These are phyloP conservation scores for Phyto melanocephala DNA, from an alignment of 2,888 invertebrate genomes.

Conservation along the genomic window DNA sequence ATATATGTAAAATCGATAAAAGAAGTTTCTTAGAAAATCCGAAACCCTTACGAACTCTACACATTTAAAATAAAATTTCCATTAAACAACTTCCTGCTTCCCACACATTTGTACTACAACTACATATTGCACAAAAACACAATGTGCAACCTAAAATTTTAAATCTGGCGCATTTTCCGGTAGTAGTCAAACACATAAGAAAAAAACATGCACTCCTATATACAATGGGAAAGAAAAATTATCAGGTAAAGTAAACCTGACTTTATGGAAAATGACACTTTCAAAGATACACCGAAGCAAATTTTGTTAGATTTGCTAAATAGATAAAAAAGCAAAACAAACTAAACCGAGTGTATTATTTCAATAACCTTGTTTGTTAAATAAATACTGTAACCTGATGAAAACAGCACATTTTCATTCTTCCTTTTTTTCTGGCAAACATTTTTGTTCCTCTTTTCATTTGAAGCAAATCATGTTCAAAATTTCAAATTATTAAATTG, in stretches of 20 bases:
- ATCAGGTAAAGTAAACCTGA: conserved; percentile 52
- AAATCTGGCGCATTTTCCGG: conserved; percentile 57
- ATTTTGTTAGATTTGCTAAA: conserved; percentile 44
- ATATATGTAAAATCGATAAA: background rate
- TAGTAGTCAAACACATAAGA: background rate
- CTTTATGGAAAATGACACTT: conserved; percentile 23
- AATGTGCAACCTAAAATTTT: conserved; percentile 27
- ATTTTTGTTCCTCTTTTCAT: background rate
- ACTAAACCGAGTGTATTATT: conserved; percentile 40
- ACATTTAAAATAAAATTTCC: background rate
- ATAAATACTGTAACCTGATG: conserved; percentile 26
- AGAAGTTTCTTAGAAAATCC: background rate
- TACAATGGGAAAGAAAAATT: conserved; percentile 19
- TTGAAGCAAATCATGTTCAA: background rate
- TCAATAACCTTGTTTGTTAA: conserved; percentile 16
- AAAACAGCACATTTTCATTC: background rate
- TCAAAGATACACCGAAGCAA: background rate
- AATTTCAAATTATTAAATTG: background rate
- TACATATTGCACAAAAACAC: background rate
- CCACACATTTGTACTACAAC: conserved; percentile 37
- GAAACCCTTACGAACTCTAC: conserved; percentile 4
- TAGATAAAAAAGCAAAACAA: conserved; percentile 24
- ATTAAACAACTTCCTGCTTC: conserved; percentile 57
- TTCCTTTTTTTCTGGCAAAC: background rate
- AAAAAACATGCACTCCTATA: conserved; percentile 2